Conservation (phyloP, 2,888 invertebrate genomes). For the Spilarctia lutea region DNA sequence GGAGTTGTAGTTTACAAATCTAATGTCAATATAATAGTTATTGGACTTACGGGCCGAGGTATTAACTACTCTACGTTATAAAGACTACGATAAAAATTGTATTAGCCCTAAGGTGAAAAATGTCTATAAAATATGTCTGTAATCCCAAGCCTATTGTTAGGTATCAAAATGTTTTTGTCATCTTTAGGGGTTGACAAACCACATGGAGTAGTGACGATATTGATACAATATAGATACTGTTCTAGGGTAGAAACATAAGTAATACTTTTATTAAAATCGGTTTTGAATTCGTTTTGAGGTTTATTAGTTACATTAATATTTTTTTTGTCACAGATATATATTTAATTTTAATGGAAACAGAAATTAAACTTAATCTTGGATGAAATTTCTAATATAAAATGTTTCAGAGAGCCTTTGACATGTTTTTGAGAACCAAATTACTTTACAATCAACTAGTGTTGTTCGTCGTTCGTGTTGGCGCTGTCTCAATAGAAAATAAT, state of each 20-base stretch:
- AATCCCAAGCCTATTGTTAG: conserved; percentile 53
- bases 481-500: background rate
- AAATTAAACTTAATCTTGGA: background rate
- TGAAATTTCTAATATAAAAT: background rate
- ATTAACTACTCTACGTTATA: conserved; percentile 43
- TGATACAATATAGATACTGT: conserved; percentile 16
- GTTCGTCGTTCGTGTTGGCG: background rate
- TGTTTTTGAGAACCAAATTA: background rate
- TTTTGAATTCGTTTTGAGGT: background rate
- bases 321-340: background rate
- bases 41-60: conserved; percentile 47
- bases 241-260: background rate
- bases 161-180: conserved; percentile 54
- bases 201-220: conserved; percentile 21
- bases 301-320: background rate
- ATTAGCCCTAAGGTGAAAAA: conserved; percentile 61
- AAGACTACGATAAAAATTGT: conserved; percentile 52
- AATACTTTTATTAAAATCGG: background rate
- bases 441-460: background rate
- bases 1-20: too few species aligned
- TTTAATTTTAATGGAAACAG: background rate
- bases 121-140: conserved; percentile 68
- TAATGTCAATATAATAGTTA: conserved; percentile 47
- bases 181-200: conserved; percentile 27
- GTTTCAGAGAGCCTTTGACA: background rate